These are phyloP conservation scores for Listrodromus nycthemerus DNA, from an alignment of 2,888 invertebrate species.

Conservation along the genomic window DNA sequence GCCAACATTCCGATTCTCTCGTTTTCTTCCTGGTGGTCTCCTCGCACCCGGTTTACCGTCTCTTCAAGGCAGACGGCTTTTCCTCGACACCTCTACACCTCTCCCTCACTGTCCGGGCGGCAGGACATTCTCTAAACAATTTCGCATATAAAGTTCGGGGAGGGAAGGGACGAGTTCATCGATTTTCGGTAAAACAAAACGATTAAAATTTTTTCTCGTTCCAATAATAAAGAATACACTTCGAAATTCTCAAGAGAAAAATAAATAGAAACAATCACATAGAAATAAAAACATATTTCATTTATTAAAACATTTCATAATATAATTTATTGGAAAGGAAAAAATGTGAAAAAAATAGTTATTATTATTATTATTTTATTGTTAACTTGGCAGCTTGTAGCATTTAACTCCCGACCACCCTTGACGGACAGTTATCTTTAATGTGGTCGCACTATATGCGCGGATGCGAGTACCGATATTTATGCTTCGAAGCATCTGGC, in stretches of 20 bases:
- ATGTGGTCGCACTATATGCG: background rate
- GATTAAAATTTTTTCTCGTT: background rate
- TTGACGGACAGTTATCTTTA: background rate
- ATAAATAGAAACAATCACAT: no score
- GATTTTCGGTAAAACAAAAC: background rate
- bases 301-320: no score
- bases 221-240: background rate
- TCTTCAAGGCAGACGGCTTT: slow-evolving; percentile 57
- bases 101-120: background rate
- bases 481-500: background rate
- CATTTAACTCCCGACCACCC: no score
- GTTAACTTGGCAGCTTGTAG: background rate
- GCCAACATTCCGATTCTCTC: slow-evolving; percentile 78
- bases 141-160: background rate
- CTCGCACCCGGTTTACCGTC: slow-evolving; percentile 60
- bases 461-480: background rate
- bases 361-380: background rate
- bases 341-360: background rate
- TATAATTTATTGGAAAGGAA: background rate
- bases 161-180: background rate
- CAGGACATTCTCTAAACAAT: background rate
- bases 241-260: no score
- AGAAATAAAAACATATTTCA: no score
- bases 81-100: background rate
- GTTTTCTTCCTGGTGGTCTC: slow-evolving; percentile 73